Evolutionary conservation across 2,888 invertebrate species (phyloP), one percentile per base, ranked within the genome.

Genomic region (Pimpla rufipes): DNA sequence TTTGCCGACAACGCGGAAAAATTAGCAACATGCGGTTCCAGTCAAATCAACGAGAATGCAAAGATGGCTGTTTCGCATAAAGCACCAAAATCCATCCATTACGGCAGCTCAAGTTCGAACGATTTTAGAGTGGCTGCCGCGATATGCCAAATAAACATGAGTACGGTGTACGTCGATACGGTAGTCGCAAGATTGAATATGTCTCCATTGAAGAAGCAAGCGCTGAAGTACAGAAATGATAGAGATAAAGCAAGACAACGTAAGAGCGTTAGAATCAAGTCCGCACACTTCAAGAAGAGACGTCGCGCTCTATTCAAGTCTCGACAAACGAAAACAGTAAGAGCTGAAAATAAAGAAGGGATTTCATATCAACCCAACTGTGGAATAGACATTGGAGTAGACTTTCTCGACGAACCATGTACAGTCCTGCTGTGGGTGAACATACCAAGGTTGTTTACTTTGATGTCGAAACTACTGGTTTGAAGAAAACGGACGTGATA

Each of bases 11-110:
- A 81, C 59, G 70, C 62, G 23, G 67, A 66, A 45, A 76, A 81
- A 55, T 68, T 81, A 52, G 68, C 84, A 18, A 74, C 84, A 8
- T 68, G 78, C 70, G 84, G 71, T 37, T 84, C 81, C 10, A 78
- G 62, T 57, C 84, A 81, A 78, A 50, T 35, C 5, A 81, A 84
- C 66, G 78, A 84, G 40, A 74, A 73, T 4, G 57, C 73, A n/a
- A 81, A 84, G 50, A 64, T 23, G n/a, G 35, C 59, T 29, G 40
- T 81, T 13, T 40, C 81, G 7, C 57, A 42, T 45, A 78, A 68
- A 64, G 67, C 71, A 16, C 74, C 78, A 8, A 81, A 84, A 67
- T 37, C 70, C 11, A 50, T 45, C 11, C 62, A 73, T 62, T 81
- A 78, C 40, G 74, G 78, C 29, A 55, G 73, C 11, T 81, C 77